Conservation (phyloP, 2,888 invertebrate genomes). For the Aleiodes alternator region DNA sequence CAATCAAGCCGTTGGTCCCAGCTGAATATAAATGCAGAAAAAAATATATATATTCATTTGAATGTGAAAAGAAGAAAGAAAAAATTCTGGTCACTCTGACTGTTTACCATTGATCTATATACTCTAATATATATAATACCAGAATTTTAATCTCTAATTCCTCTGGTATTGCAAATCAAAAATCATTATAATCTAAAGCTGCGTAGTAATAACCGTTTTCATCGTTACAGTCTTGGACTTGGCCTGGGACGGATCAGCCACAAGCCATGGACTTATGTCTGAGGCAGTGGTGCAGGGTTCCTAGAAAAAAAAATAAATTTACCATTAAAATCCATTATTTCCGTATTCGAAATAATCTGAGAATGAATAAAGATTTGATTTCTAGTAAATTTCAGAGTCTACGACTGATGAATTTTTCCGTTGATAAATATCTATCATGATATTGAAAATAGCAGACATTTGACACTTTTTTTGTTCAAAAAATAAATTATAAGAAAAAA, state of each 20-base stretch:
- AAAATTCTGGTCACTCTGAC: constrained; percentile 27
- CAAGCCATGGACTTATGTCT: constrained; percentile 84
- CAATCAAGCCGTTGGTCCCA: constrained; percentile 41
- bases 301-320: constrained; percentile 73
- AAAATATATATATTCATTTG: not conserved
- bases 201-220: constrained; percentile 92
- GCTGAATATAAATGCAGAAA: constrained; percentile 34
- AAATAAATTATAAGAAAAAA: too few species aligned
- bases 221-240: constrained; percentile 85
- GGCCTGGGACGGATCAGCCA: constrained; percentile 80
- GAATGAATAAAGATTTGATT: too few species aligned
- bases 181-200: constrained; percentile 77
- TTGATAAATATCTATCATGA: too few species aligned
- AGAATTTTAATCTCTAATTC: constrained; percentile 27
- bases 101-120: constrained; percentile 26
- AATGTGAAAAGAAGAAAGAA: not conserved
- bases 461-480: too few species aligned
- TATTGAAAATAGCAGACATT: too few species aligned
- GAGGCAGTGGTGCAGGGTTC: constrained; percentile 76
- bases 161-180: constrained; percentile 18
- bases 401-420: too few species aligned
- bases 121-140: constrained; percentile 22
- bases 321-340: not conserved
- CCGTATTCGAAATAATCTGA: too few species aligned
- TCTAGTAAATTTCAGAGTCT: too few species aligned